These are phyloP conservation scores for Psephotus haematonotus DNA, from an alignment of 2,113 vertebrate genomes.

Conservation along the genomic window DNA sequence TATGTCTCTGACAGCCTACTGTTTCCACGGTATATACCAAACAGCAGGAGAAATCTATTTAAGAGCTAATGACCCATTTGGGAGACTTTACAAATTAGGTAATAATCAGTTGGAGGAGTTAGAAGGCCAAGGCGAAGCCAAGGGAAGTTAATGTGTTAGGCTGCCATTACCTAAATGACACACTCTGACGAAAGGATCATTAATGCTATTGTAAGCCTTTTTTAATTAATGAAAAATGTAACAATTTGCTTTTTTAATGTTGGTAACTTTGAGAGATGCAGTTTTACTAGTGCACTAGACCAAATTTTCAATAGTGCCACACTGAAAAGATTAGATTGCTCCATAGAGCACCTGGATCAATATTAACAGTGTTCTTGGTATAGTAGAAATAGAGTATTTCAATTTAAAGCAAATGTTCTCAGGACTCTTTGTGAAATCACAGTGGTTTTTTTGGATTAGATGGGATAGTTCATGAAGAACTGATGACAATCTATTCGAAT, in stretches of 20 bases:
- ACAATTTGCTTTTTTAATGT: background rate
- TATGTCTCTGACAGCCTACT: background rate
- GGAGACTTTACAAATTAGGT: slow-evolving; percentile 16
- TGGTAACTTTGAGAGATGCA: background rate
- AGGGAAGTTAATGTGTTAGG: slow-evolving; percentile 26
- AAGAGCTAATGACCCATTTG: slow-evolving; percentile 36
- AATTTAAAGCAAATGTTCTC: slow-evolving; percentile 4
- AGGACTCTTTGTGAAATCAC: slow-evolving; percentile 13
- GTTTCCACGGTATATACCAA: background rate
- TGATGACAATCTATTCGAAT: background rate
- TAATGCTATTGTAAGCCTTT: background rate
- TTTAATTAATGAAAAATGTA: slow-evolving; percentile 16
- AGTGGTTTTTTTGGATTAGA: background rate
- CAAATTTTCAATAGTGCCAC: background rate
- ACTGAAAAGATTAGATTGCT: slow-evolving; percentile 2
- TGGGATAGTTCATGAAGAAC: background rate
- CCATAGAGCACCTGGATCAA: background rate
- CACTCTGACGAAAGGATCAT: background rate
- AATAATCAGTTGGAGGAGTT: slow-evolving; percentile 27
- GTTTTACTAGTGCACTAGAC: background rate
- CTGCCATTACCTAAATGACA: slow-evolving; percentile 6
- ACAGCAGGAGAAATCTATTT: slow-evolving; percentile 33
- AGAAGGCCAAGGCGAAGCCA: slow-evolving; percentile 28
- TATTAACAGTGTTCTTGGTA: background rate
- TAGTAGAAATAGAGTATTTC: background rate